phyloP scores from a whole-genome alignment of 2,888 invertebrate genomes.

The Tetheella fluctuosa region DNA sequence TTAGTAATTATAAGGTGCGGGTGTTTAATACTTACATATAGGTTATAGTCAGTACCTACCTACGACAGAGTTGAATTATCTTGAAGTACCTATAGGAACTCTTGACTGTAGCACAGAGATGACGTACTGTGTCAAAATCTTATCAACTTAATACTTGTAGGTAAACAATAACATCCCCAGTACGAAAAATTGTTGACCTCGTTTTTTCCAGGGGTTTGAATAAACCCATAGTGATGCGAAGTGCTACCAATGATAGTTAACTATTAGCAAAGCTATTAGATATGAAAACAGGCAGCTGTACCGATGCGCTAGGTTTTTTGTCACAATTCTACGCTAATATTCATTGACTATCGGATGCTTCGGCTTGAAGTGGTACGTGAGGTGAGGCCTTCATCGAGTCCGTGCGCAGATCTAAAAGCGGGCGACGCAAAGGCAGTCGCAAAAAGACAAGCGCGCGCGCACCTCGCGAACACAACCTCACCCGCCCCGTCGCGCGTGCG shows the following conservation, averaged over 20 bases:
- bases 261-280: neutral
- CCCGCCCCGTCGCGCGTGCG: conserved; percentile 45
- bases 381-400: conserved; percentile 53
- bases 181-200: neutral
- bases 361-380: conserved; percentile 61
- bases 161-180: neutral
- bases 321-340: conserved; percentile 28
- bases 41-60: too few relatives aligned
- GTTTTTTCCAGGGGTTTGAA: neutral
- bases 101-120: too few relatives aligned
- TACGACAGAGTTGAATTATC: too few relatives aligned
- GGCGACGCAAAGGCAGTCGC: conserved; percentile 57
- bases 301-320: neutral
- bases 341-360: conserved; percentile 55
- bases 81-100: too few relatives aligned
- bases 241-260: neutral
- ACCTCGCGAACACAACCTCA: conserved; percentile 48
- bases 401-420: conserved; percentile 48
- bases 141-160: too few relatives aligned
- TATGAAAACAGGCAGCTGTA: neutral
- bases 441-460: conserved; percentile 69
- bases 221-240: neutral
- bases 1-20: conserved; percentile 2
- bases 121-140: too few relatives aligned
- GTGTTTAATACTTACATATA: neutral